phyloP scores from a whole-genome alignment of 2,797 vertebrate species.

The Coregonus ussuriensis region DNA sequence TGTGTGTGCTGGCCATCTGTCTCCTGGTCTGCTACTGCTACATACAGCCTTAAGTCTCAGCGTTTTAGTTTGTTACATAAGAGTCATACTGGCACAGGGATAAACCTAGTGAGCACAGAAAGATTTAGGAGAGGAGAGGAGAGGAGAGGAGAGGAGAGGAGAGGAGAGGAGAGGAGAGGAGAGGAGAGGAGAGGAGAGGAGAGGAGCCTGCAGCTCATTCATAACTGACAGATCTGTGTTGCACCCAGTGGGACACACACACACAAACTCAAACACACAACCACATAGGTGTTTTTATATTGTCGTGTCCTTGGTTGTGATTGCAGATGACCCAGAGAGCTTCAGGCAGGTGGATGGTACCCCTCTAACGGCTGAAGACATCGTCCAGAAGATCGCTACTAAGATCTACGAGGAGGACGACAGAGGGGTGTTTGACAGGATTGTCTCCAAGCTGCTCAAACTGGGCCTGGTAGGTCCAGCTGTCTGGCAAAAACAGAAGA shows the following conservation, averaged over 20 bases:
- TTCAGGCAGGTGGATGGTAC: slow-evolving; percentile 94
- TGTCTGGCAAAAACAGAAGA: neutral
- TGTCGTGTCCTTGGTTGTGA: neutral
- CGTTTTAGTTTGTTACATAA: slow-evolving; percentile 52
- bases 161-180: neutral
- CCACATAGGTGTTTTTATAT: no score
- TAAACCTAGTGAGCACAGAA: neutral
- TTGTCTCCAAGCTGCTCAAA: slow-evolving; percentile 94
- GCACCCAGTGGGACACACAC: slow-evolving; percentile 15
- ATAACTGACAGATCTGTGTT: slow-evolving; percentile 17
- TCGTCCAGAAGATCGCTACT: slow-evolving; percentile 95
- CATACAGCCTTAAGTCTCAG: slow-evolving; percentile 1
- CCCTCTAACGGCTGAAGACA: slow-evolving; percentile 93
- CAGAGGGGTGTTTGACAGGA: slow-evolving; percentile 95
- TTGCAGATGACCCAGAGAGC: slow-evolving; percentile 89
- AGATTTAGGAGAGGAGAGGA: neutral
- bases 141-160: slow-evolving; percentile 10
- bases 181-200: neutral
- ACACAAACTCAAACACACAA: slow-evolving; percentile 9
- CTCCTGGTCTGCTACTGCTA: neutral
- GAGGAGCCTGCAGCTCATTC: neutral
- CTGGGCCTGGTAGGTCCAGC: slow-evolving; percentile 84
- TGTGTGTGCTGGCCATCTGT: neutral
- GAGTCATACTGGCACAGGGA: slow-evolving; percentile 34
- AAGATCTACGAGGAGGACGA: slow-evolving; percentile 98